Evolutionary conservation across 2,797 vertebrate species (phyloP).

Genomic region (Enteromius fasciolatus): DNA sequence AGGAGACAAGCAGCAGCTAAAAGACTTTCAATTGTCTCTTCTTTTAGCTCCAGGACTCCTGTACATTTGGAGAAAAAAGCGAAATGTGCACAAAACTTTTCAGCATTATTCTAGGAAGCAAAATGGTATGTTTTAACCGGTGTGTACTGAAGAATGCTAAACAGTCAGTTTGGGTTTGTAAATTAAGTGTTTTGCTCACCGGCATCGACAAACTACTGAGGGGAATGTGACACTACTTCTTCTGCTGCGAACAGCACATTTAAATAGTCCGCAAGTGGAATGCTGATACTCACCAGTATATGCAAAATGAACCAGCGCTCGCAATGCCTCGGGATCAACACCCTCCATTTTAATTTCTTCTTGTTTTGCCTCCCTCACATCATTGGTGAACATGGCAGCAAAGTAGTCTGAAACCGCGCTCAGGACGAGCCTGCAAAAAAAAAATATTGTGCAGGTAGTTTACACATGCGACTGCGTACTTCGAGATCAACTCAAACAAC

Average conservation of each 20-base stretch:
- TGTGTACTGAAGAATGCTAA: not conserved
- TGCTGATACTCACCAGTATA: conserved; percentile 87
- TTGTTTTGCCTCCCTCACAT: conserved; percentile 93
- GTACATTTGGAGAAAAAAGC: conserved; percentile 41
- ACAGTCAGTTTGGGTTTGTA: not conserved
- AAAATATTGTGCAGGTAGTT: conserved; percentile 15
- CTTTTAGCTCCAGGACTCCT: conserved; percentile 94
- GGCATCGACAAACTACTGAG: not conserved
- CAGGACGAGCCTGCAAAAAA: conserved; percentile 84
- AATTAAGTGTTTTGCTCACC: conserved; percentile 3
- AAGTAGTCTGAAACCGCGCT: conserved; percentile 97
- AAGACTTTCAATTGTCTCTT: conserved; percentile 96
- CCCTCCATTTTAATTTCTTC: conserved; percentile 99
- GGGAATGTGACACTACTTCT: not conserved
- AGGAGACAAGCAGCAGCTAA: conserved; percentile 97
- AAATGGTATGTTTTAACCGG: not conserved
- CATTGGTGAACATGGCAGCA: conserved; percentile 97
- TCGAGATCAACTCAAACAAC: not conserved
- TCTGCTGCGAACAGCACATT: not conserved
- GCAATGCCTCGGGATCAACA: conserved; percentile 90
- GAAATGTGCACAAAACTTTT: conserved; percentile 15
- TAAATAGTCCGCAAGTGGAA: not conserved
- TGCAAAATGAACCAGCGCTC: conserved; percentile 92
- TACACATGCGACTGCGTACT: conserved; percentile 31
- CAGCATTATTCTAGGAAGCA: not conserved